Evolutionary conservation across 2,797 vertebrate species (phyloP).

Genomic region (Ambastaia sidthimunki): DNA sequence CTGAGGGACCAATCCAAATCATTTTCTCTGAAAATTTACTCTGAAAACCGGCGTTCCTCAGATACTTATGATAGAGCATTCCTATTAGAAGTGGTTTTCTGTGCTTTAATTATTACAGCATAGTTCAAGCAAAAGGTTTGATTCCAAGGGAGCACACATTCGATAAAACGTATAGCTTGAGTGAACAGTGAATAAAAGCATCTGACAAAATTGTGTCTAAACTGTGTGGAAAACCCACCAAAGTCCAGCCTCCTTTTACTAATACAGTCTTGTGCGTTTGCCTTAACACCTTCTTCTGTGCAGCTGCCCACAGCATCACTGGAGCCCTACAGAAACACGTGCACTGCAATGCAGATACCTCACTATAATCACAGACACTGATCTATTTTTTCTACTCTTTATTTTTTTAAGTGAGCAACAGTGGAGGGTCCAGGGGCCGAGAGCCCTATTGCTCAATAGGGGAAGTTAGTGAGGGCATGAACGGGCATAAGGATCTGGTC

Average conservation of each 20-base stretch:
- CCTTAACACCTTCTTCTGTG: constrained; percentile 18
- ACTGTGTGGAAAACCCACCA: background rate
- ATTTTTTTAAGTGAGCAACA: constrained; percentile 65
- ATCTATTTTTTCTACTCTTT: constrained; percentile 51
- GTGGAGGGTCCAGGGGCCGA: constrained; percentile 70
- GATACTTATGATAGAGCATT: background rate
- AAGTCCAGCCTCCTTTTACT: constrained; percentile 36
- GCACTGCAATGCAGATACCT: constrained; percentile 21
- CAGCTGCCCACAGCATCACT: constrained; percentile 22
- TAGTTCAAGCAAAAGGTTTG: too few relatives aligned
- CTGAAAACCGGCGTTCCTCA: too few relatives aligned
- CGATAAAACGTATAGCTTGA: too few relatives aligned
- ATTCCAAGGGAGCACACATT: too few relatives aligned
- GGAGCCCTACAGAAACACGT: constrained; percentile 26
- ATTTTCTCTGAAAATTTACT: background rate
- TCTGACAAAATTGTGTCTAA: background rate
- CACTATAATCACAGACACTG: background rate
- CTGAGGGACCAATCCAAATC: background rate
- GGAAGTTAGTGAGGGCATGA: constrained; percentile 78
- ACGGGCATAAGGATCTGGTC: constrained; percentile 70
- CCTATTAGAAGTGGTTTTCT: too few relatives aligned
- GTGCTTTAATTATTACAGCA: too few relatives aligned
- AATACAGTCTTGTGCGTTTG: constrained; percentile 40
- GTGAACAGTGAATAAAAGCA: background rate
- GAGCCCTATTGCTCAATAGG: constrained; percentile 74